Conservation (phyloP, 2,797 vertebrate genomes). For the Acridotheres tristis region DNA sequence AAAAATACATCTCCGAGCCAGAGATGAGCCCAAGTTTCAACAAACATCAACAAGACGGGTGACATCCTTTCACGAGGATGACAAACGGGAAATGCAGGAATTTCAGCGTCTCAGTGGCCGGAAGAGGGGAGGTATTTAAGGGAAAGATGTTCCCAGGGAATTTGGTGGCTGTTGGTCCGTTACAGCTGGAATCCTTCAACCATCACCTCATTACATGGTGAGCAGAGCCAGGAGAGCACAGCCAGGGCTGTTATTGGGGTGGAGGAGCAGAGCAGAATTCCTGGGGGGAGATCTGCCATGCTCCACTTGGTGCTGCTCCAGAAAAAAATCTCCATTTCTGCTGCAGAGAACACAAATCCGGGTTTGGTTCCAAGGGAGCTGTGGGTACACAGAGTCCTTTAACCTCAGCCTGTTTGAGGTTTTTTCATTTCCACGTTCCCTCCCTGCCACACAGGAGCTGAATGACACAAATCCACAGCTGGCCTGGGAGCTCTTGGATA, state of each 20-base stretch:
- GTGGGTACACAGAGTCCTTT: background rate
- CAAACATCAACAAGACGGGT: background rate
- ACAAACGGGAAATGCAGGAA: background rate
- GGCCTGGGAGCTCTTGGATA: background rate
- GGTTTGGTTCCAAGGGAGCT: background rate
- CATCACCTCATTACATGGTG: background rate
- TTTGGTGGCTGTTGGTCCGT: background rate
- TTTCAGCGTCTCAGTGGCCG: background rate
- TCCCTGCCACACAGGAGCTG: fast-evolving
- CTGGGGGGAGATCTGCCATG: background rate
- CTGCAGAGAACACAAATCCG: background rate
- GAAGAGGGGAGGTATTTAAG: background rate
- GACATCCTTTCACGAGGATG: background rate
- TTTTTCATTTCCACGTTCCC: background rate
- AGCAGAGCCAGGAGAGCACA: background rate
- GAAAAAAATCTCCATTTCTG: background rate
- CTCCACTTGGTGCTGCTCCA: background rate
- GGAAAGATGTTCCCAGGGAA: background rate
- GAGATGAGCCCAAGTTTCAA: background rate
- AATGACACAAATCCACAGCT: background rate
- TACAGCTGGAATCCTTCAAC: background rate
- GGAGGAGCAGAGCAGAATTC: background rate
- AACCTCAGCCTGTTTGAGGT: background rate
- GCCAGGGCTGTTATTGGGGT: background rate
- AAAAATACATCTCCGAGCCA: conserved; percentile 58